Conservation (phyloP, 2,113 vertebrate genomes). For the Calidris pygmaea region DNA sequence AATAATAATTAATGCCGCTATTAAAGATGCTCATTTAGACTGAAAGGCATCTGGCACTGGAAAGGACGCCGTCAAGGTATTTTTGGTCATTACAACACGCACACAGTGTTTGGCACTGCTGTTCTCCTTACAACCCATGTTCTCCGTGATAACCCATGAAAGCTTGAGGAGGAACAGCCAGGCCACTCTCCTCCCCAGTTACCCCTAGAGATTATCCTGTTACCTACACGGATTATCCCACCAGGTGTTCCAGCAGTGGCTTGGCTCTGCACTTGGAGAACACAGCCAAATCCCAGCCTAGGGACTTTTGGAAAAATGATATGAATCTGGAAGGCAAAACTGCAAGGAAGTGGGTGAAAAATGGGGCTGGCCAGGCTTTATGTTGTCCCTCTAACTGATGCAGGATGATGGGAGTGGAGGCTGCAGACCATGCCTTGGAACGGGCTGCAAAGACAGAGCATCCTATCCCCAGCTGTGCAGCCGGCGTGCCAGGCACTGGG, state of each 20-base stretch:
- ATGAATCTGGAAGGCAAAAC: not conserved
- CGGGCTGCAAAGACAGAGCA: accelerated
- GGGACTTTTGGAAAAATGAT: not conserved
- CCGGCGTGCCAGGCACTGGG: not conserved
- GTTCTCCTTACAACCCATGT: not conserved
- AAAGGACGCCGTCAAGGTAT: not conserved
- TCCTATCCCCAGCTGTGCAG: too few relatives aligned
- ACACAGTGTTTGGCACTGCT: not conserved
- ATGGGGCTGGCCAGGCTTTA: not conserved
- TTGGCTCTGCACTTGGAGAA: not conserved
- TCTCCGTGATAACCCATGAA: not conserved
- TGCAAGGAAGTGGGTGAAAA: not conserved
- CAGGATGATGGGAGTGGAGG: not conserved
- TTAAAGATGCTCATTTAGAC: not conserved
- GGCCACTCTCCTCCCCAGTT: not conserved
- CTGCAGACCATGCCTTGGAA: not conserved
- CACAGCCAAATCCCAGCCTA: not conserved
- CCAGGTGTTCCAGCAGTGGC: not conserved
- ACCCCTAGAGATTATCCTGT: not conserved
- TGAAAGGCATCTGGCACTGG: not conserved
- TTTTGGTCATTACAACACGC: not conserved
- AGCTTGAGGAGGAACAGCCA: not conserved
- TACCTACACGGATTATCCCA: not conserved
- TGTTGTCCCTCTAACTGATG: not conserved
- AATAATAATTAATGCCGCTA: not conserved